Percentiles rank a stretch among this genome's conserved stretches.
Conservation (phyloP, 1,140 invertebrate species). For the Drosophila mauritiana region DNA sequence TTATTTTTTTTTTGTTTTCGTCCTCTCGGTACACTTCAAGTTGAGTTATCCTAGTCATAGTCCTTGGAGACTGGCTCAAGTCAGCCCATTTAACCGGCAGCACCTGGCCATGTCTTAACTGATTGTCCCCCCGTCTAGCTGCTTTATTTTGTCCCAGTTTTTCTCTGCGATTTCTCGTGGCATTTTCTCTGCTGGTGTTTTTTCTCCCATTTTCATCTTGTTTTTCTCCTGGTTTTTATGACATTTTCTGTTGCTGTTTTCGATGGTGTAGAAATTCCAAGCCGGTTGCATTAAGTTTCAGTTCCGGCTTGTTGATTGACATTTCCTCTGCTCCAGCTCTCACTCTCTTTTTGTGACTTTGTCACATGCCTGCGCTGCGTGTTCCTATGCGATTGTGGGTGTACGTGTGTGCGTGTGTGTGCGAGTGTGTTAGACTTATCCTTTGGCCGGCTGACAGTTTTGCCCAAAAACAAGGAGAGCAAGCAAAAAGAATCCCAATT, state of each 20-base stretch:
- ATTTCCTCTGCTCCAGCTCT: slow-evolving; percentile 51
- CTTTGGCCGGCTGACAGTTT: slow-evolving; percentile 40
- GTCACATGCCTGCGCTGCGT: neutral
- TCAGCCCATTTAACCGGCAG: slow-evolving; percentile 50
- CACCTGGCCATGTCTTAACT: slow-evolving; percentile 25
- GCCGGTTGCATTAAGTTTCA: slow-evolving; percentile 70
- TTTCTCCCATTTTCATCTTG: neutral
- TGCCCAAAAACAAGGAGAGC: slow-evolving; percentile 27
- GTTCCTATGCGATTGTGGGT: neutral
- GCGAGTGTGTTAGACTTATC: slow-evolving; percentile 17
- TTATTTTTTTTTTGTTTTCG: neutral
- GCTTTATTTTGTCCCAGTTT: neutral
- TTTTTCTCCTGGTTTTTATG: slow-evolving; percentile 9
- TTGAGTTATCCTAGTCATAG: slow-evolving; percentile 48
- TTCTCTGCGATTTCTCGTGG: neutral
- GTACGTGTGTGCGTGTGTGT: neutral
- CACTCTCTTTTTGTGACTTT: neutral
- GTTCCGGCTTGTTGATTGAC: slow-evolving; percentile 79
- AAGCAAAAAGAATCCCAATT: slow-evolving; percentile 6
- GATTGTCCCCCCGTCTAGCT: neutral
- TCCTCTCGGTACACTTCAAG: slow-evolving; percentile 12
- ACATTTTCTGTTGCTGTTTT: slow-evolving; percentile 24
- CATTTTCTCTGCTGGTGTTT: neutral
- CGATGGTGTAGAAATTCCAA: slow-evolving; percentile 33
- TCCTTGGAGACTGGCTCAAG: slow-evolving; percentile 50